Percentiles rank a stretch among this genome's conserved stretches.
These are phyloP conservation scores for Aselliscus stoliczkanus DNA, from an alignment of 2,797 vertebrate species.

Conservation along the genomic window DNA sequence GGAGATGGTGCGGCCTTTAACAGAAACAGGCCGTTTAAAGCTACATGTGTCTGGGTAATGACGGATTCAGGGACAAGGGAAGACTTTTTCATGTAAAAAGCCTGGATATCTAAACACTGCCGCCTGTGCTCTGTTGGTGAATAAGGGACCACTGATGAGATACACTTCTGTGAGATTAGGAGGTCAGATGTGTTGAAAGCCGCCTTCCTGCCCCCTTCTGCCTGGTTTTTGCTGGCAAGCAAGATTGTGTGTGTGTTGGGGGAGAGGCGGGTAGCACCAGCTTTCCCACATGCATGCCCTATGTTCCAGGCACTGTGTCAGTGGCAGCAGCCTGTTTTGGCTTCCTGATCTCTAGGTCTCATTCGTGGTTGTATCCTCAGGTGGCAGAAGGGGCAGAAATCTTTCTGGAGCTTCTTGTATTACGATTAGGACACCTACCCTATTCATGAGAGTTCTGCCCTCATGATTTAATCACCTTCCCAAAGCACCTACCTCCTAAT, in stretches of 20 bases:
- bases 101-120: background rate
- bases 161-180: too few species aligned
- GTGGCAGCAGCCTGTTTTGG: background rate
- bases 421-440: background rate
- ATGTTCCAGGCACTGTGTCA: too few species aligned
- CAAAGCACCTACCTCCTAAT: too few species aligned
- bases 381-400: background rate
- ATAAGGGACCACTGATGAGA: background rate
- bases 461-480: background rate
- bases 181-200: background rate
- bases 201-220: background rate
- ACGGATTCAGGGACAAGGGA: background rate
- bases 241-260: background rate
- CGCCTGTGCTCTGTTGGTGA: background rate
- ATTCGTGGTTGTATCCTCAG: background rate
- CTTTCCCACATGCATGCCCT: background rate
- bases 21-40: background rate
- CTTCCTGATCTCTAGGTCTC: background rate
- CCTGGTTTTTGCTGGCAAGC: background rate
- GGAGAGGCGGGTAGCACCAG: fast-evolving
- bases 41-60: background rate
- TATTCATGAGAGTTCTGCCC: too few species aligned
- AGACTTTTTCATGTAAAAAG: background rate
- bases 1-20: background rate
- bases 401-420: background rate